These are phyloP conservation scores for Lacanobia wlatinum DNA, from an alignment of 2,888 invertebrate genomes.

Conservation along the genomic window DNA sequence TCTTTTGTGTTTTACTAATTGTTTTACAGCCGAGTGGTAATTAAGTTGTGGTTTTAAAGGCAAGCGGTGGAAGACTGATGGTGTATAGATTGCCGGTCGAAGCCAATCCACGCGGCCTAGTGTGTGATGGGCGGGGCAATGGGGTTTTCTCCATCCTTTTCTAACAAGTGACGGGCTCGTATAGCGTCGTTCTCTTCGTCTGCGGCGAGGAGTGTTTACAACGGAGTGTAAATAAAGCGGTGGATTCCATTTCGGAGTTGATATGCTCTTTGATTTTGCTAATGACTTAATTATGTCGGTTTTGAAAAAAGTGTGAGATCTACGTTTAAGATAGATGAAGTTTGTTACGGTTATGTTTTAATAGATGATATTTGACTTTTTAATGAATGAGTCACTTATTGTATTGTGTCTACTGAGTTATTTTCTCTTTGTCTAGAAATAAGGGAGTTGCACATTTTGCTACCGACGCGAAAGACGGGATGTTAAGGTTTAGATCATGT, in stretches of 20 bases:
- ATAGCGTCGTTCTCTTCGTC: constrained; percentile 68
- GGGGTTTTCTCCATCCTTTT: constrained; percentile 69
- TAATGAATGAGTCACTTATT: neutral
- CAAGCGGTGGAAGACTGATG: constrained; percentile 86
- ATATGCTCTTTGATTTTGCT: constrained; percentile 77
- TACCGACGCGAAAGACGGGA: too few species aligned
- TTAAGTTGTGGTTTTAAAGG: constrained; percentile 82
- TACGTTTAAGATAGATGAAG: constrained; percentile 25
- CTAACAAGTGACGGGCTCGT: constrained; percentile 38
- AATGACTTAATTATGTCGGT: constrained; percentile 78
- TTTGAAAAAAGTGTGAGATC: constrained; percentile 55
- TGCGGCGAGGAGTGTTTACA: constrained; percentile 78
- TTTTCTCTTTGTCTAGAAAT: neutral
- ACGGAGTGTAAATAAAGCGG: constrained; percentile 83
- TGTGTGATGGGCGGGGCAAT: constrained; percentile 81
- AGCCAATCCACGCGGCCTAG: constrained; percentile 83
- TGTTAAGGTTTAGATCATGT: too few species aligned
- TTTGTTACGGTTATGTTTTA: neutral
- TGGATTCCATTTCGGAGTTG: constrained; percentile 85
- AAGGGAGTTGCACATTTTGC: neutral
- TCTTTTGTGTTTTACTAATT: constrained; percentile 74
- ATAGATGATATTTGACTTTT: neutral
- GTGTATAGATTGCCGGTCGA: constrained; percentile 79
- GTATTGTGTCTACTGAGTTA: neutral
- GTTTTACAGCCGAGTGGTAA: constrained; percentile 71